Evolutionary conservation across 2,888 invertebrate species (phyloP), one percentile per base, ranked within the genome.

Genomic region (Erebia palarica): DNA sequence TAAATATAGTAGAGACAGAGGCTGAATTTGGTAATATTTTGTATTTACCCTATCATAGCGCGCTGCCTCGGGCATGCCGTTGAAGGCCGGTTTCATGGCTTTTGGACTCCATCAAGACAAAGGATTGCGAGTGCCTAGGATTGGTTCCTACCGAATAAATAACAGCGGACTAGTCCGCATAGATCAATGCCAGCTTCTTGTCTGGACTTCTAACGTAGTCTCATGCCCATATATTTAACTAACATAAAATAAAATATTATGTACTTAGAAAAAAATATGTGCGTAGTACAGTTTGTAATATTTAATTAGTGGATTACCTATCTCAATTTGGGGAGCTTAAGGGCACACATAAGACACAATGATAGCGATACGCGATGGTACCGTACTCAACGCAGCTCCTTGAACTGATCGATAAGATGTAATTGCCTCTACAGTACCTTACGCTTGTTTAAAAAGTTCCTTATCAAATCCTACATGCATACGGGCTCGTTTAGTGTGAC

Each of bases 41-140:
- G 27, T 63, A 63, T 63, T 63, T 49, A 14, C 63, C 21, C 47
- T 49, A 63, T 63, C 61, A 61, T 7, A 61, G 44, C 55, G 18
- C 16, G 14, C 27, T 21, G 14, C 63, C 63, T 7, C 16, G 14
- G 49, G 63, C 63, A 10, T 16, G 18, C 47, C 47, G 21, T 14
- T n/a, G 14, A 21, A 49, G 63, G 63, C 63, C 61, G 21, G 49
- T 63, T 49, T 49, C 14, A 21, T 63, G 21, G 18, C 49, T 63
- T 63, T 63, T 63, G 63, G 49, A 63, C 49, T 63, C 14, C 21
- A 21, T 2, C 49, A 9, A 47, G 18, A 49, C 63, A 63, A 49
- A 63, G 63, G 63, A 16, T 63, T 47, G 49, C 63, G 49, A 63
- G 21, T 18, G 49, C 63, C 21, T 3, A 63, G 47, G 49, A 63